These are phyloP conservation scores for Meteorus cinctellus DNA, from an alignment of 2,888 invertebrate genomes.

Conservation along the genomic window DNA sequence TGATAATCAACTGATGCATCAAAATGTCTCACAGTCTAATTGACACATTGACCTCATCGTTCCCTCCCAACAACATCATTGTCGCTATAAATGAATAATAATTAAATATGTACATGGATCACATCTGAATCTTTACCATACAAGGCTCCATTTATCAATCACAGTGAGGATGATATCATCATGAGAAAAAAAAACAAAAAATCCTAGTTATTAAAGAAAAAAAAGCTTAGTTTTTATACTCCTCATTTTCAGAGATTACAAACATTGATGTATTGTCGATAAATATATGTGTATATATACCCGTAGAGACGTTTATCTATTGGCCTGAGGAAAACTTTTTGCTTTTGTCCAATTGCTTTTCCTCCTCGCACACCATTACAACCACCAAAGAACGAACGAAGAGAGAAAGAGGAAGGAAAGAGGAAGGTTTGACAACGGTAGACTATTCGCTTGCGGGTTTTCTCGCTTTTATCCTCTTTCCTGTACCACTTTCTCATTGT, in stretches of 20 bases:
- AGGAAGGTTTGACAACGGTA: slow-evolving; percentile 7
- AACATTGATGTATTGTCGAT: not conserved
- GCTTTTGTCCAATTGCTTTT: slow-evolving; percentile 10
- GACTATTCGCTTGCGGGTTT: slow-evolving; percentile 16
- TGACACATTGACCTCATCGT: not conserved
- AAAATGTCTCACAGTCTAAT: not conserved
- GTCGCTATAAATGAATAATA: not conserved
- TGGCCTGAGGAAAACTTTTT: slow-evolving; percentile 3
- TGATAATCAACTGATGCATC: not conserved
- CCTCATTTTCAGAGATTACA: not conserved
- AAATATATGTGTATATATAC: slow-evolving; percentile 3
- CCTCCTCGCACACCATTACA: slow-evolving; percentile 6
- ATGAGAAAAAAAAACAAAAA: not conserved
- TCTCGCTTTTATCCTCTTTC: slow-evolving; percentile 13
- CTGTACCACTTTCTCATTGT: slow-evolving; percentile 16
- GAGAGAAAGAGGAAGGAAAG: not conserved
- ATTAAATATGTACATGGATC: not conserved
- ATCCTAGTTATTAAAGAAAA: not conserved
- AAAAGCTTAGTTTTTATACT: not conserved
- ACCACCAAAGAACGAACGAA: not conserved
- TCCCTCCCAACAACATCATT: not conserved
- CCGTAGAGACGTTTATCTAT: not conserved
- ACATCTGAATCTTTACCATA: not conserved
- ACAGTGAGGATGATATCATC: not conserved
- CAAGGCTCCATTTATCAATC: not conserved